These are phyloP conservation scores for Seriola aureovittata DNA, from an alignment of 2,113 vertebrate species.

Conservation along the genomic window DNA sequence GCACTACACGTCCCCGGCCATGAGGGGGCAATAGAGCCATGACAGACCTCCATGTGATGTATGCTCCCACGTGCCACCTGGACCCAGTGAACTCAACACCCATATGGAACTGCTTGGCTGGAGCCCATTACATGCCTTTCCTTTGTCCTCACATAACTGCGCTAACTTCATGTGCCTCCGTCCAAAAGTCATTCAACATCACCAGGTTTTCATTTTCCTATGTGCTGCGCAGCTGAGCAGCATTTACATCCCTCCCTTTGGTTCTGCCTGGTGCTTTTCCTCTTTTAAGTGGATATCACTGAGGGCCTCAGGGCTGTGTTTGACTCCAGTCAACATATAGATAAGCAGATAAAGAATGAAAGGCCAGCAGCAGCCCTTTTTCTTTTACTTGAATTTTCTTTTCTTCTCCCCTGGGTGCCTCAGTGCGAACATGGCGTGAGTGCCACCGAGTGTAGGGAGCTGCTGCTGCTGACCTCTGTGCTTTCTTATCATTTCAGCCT, in stretches of 20 bases:
- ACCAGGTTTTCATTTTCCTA: slow-evolving; percentile 52
- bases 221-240: not conserved
- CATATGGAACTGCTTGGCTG: slow-evolving; percentile 85
- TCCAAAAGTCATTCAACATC: slow-evolving; percentile 64
- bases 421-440: slow-evolving; percentile 27
- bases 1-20: slow-evolving; percentile 55
- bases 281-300: slow-evolving; percentile 12
- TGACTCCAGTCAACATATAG: slow-evolving; percentile 15
- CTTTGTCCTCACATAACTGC: slow-evolving; percentile 84
- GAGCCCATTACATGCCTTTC: slow-evolving; percentile 78
- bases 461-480: slow-evolving; percentile 43
- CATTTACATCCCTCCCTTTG: slow-evolving; percentile 23
- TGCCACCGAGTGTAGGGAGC: slow-evolving; percentile 20
- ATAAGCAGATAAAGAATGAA: slow-evolving; percentile 10
- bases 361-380: slow-evolving; percentile 7
- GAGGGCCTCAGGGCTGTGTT: not conserved
- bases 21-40: slow-evolving; percentile 71
- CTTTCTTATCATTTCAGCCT: slow-evolving; percentile 58
- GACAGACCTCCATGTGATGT: slow-evolving; percentile 30
- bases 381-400: slow-evolving; percentile 15
- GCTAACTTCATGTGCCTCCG: slow-evolving; percentile 62
- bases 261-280: slow-evolving; percentile 7
- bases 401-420: not conserved
- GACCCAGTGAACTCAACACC: slow-evolving; percentile 80
- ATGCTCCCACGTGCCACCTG: slow-evolving; percentile 74